Conservation (phyloP, 2,888 invertebrate species). For the Apamea crenata region DNA sequence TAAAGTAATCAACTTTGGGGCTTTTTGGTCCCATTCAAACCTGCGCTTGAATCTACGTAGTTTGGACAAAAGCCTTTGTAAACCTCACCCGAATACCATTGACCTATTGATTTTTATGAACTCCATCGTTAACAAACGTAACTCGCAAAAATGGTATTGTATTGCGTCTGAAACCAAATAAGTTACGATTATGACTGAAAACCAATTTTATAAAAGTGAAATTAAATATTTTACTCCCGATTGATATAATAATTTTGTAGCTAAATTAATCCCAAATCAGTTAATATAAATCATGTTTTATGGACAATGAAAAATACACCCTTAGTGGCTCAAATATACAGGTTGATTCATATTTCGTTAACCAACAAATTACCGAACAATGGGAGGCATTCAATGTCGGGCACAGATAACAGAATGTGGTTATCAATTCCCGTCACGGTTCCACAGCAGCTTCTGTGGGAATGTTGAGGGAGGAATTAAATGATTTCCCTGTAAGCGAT, state of each 20-base stretch:
- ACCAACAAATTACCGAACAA: conserved; percentile 35
- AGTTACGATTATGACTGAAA: conserved; percentile 9
- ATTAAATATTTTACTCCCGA: conserved; percentile 6
- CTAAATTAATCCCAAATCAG: conserved; percentile 7
- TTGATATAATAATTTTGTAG: conserved; percentile 6
- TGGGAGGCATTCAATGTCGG: conserved; percentile 16
- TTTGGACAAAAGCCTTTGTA: conserved; percentile 13
- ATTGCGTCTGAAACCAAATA: conserved; percentile 4
- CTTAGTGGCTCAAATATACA: conserved; percentile 4
- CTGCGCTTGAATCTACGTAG: neutral
- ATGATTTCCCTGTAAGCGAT: conserved; percentile 70
- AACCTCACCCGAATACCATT: conserved; percentile 21
- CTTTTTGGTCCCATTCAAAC: conserved; percentile 25
- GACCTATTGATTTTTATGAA: conserved; percentile 50
- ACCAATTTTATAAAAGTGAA: conserved; percentile 16
- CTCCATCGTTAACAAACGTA: neutral
- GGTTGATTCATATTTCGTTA: conserved; percentile 27
- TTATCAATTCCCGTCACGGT: conserved; percentile 48
- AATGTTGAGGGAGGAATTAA: conserved; percentile 60
- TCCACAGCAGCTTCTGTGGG: conserved; percentile 27
- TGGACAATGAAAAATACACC: conserved; percentile 4
- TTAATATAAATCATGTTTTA: conserved; percentile 27
- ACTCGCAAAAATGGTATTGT: conserved; percentile 5
- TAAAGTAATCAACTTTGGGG: conserved; percentile 8
- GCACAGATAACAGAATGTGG: conserved; percentile 43